Percentiles rank a stretch among this genome's conserved stretches.
phyloP scores from a whole-genome alignment of 2,113 vertebrate genomes.

The Cervus canadensis region DNA sequence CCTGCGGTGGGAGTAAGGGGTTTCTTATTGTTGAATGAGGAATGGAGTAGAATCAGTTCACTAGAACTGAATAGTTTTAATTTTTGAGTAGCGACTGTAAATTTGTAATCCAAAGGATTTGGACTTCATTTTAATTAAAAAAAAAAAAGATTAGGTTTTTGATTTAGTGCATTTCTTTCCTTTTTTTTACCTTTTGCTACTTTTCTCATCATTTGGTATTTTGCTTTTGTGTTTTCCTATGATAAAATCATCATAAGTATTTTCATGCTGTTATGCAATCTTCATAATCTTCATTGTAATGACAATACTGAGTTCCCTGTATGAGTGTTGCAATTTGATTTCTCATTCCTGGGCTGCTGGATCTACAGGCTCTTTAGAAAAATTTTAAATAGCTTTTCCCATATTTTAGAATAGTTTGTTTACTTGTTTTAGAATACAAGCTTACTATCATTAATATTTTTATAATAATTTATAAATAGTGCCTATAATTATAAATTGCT shows the following conservation, averaged over 20 bases:
- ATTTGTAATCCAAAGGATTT: neutral
- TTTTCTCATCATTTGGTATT: neutral
- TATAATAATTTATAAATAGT: neutral
- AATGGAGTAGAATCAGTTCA: neutral
- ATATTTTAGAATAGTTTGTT: neutral
- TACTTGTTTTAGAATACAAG: neutral
- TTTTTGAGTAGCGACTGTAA: neutral
- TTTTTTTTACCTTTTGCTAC: neutral
- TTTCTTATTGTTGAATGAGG: neutral
- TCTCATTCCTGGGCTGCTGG: neutral
- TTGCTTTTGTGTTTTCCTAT: neutral
- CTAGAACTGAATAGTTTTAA: neutral
- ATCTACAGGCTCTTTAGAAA: neutral
- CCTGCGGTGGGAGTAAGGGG: neutral
- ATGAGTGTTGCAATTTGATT: neutral
- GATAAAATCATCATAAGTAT: neutral
- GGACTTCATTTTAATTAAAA: neutral
- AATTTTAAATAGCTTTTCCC: neutral
- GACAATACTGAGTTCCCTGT: neutral
- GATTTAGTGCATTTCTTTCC: neutral
- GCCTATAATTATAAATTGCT: neutral
- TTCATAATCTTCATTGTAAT: conserved; percentile 33
- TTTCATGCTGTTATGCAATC: neutral
- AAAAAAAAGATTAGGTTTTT: neutral
- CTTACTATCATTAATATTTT: neutral